These are phyloP conservation scores for Stenopsyche tienmushanensis DNA, from an alignment of 1,140 invertebrate genomes.

Conservation along the genomic window DNA sequence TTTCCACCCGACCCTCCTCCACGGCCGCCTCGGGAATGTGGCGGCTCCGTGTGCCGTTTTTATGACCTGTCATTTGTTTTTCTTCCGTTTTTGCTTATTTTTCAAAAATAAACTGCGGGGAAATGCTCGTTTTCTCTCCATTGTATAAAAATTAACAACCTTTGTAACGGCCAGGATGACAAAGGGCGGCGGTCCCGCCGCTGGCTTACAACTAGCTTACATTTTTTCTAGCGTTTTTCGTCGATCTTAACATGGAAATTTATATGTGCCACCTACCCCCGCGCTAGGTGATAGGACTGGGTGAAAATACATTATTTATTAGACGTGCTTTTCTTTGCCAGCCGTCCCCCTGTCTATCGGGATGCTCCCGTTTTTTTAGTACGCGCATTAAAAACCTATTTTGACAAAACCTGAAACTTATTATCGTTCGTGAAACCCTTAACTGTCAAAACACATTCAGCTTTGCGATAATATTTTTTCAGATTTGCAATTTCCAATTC, in stretches of 20 bases:
- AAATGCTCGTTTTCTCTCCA: neutral
- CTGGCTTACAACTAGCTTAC: neutral
- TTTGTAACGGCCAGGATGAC: neutral
- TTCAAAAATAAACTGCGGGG: neutral
- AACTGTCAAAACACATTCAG: no score
- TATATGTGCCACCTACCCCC: no score
- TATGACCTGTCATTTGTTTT: conserved; percentile 23
- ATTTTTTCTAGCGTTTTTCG: neutral
- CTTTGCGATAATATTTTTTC: no score
- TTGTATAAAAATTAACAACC: neutral
- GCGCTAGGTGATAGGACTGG: no score
- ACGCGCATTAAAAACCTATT: no score
- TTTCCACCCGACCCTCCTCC: neutral
- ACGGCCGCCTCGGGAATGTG: conserved; percentile 5
- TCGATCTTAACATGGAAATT: neutral
- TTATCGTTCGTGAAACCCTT: no score
- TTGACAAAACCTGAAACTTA: no score
- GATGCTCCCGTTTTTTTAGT: no score
- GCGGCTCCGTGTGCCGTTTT: conserved; percentile 2
- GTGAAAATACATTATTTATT: no score
- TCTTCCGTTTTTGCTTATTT: neutral
- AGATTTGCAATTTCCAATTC: no score
- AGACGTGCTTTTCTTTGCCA: no score
- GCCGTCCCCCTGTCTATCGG: no score
- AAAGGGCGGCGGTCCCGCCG: neutral